Evolutionary conservation across 1,140 invertebrate genomes (phyloP).

Genomic region (Bombus consobrinus): DNA sequence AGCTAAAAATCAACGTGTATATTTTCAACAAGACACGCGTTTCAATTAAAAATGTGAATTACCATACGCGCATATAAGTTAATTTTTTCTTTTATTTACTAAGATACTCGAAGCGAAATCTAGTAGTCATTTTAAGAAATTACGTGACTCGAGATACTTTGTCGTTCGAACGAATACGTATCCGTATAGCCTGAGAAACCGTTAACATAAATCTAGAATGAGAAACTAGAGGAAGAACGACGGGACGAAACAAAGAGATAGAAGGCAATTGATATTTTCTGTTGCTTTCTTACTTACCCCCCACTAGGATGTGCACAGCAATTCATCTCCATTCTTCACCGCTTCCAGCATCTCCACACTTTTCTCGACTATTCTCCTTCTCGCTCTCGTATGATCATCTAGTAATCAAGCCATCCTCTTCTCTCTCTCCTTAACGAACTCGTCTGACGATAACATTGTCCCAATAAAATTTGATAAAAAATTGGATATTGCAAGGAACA

Average conservation of each 20-base stretch:
- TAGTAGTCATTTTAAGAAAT: constrained; percentile 49
- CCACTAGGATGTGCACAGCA: neutral
- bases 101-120: neutral
- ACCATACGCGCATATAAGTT: constrained; percentile 12
- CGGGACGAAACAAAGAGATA: constrained; percentile 14
- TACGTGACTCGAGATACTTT: constrained; percentile 43
- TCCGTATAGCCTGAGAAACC: constrained; percentile 52
- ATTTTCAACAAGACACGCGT: neutral
- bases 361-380: neutral
- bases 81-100: neutral
- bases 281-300: neutral
- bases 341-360: neutral
- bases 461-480: neutral
- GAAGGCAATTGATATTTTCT: constrained; percentile 61
- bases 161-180: constrained; percentile 31
- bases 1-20: neutral
- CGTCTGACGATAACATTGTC: neutral
- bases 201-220: constrained; percentile 68
- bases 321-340: constrained; percentile 19
- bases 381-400: neutral
- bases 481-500: neutral
- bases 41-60: neutral
- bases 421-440: neutral
- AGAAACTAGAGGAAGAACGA: constrained; percentile 20
- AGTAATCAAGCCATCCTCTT: neutral